Conservation (phyloP, 2,888 invertebrate species). For the Scaptomyza tumidula region DNA sequence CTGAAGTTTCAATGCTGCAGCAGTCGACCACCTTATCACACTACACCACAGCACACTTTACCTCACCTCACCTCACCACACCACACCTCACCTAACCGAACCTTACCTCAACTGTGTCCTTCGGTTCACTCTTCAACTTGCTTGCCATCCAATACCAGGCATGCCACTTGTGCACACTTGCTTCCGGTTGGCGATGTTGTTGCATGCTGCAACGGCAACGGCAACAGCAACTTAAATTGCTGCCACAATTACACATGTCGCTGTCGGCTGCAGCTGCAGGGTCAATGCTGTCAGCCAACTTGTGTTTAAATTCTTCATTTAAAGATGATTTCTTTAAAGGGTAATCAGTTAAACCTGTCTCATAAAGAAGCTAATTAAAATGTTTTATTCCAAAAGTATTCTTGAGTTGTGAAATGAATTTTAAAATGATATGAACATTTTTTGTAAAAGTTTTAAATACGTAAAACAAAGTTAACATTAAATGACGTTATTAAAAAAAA, state of each 20-base stretch:
- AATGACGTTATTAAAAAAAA: too few relatives aligned
- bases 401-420: too few relatives aligned
- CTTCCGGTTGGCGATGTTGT: conserved; percentile 71
- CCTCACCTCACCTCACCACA: neutral
- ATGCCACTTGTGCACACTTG: conserved; percentile 65
- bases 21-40: neutral
- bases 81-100: neutral
- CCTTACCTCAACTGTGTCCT: neutral
- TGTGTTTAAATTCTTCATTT: conserved; percentile 52
- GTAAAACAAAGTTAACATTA: too few relatives aligned
- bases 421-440: too few relatives aligned
- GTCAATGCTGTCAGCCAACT: conserved; percentile 65
- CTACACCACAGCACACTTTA: conserved; percentile 17
- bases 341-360: conserved; percentile 1
- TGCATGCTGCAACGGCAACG: conserved; percentile 23
- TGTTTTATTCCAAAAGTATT: conserved; percentile 1
- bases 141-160: conserved; percentile 48
- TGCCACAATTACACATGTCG: conserved; percentile 79
- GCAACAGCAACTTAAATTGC: conserved; percentile 65
- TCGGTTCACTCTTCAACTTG: neutral
- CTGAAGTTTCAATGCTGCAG: conserved; percentile 59
- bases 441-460: too few relatives aligned
- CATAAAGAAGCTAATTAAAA: neutral
- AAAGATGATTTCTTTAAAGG: conserved; percentile 24
- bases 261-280: conserved; percentile 63